Percentiles rank a stretch among this genome's conserved stretches.
phyloP scores from a whole-genome alignment of 2,888 invertebrate genomes.

The Belgica antarctica region DNA sequence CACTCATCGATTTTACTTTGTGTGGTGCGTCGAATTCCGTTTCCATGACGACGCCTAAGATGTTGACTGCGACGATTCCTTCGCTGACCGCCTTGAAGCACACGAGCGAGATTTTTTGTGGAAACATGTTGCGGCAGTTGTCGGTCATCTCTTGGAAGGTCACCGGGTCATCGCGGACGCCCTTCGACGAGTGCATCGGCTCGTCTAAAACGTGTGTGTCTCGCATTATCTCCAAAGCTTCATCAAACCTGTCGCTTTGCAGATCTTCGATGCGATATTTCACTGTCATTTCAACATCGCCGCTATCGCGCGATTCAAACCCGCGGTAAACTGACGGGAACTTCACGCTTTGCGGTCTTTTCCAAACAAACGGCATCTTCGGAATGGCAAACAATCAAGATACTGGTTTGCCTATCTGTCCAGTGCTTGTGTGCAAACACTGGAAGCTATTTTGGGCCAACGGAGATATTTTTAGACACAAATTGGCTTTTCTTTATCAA shows the following conservation, averaged over 20 bases:
- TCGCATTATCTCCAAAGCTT: slow-evolving; percentile 8
- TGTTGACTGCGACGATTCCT: slow-evolving; percentile 24
- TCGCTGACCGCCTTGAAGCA: neutral
- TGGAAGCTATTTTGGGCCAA: no score
- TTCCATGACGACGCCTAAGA: slow-evolving; percentile 17
- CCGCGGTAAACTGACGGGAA: neutral
- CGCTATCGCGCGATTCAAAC: slow-evolving; percentile 3
- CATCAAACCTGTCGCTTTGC: neutral
- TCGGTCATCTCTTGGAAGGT: slow-evolving; percentile 13
- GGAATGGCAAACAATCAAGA: neutral
- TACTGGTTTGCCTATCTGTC: neutral
- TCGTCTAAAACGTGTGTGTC: neutral
- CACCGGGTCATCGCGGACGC: neutral
- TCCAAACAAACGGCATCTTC: slow-evolving; percentile 15
- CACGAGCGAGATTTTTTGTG: neutral
- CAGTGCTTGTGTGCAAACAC: no score
- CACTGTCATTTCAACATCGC: neutral
- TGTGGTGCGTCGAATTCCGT: slow-evolving; percentile 9
- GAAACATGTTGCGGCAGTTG: slow-evolving; percentile 10
- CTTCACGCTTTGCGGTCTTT: neutral
- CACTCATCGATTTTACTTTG: no score
- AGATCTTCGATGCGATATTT: slow-evolving; percentile 30
- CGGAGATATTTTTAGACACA: no score
- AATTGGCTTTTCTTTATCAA: no score
- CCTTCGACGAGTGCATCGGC: slow-evolving; percentile 23